phyloP scores from a whole-genome alignment of 2,797 vertebrate genomes.

The Neosilurus hyrtlii region DNA sequence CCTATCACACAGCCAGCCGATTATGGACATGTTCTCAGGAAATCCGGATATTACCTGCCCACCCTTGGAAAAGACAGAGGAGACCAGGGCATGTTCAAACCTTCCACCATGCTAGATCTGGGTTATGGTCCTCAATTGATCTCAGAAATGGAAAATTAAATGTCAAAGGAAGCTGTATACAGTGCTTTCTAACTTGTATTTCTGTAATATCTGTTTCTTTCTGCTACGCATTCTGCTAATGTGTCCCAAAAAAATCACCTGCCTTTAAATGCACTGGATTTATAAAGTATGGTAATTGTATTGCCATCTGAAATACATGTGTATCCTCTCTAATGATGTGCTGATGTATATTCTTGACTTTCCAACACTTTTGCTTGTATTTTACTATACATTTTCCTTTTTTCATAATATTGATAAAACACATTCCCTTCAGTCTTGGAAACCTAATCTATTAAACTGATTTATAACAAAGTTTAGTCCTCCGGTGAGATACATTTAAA shows the following conservation, averaged over 20 bases:
- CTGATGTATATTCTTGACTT: background rate
- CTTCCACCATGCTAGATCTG: slow-evolving; percentile 40
- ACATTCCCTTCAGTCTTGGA: background rate
- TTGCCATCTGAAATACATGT: background rate
- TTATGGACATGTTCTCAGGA: slow-evolving; percentile 39
- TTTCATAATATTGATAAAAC: background rate
- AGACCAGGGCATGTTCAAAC: slow-evolving; percentile 31
- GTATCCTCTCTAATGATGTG: background rate
- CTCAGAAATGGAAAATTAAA: background rate
- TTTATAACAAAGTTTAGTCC: too few species aligned
- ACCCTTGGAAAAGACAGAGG: background rate
- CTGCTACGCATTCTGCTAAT: background rate
- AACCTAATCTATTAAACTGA: background rate
- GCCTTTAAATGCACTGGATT: background rate
- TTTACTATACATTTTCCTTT: background rate
- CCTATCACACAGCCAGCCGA: background rate
- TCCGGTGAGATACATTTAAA: too few species aligned
- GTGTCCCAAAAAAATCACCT: background rate
- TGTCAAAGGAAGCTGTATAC: background rate
- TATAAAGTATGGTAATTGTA: background rate
- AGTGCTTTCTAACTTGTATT: background rate
- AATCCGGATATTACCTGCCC: background rate
- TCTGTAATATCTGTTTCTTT: background rate
- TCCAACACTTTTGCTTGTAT: background rate
- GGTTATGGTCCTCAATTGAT: background rate